Conservation (phyloP, 1,140 invertebrate species). For the Limonius californicus region DNA sequence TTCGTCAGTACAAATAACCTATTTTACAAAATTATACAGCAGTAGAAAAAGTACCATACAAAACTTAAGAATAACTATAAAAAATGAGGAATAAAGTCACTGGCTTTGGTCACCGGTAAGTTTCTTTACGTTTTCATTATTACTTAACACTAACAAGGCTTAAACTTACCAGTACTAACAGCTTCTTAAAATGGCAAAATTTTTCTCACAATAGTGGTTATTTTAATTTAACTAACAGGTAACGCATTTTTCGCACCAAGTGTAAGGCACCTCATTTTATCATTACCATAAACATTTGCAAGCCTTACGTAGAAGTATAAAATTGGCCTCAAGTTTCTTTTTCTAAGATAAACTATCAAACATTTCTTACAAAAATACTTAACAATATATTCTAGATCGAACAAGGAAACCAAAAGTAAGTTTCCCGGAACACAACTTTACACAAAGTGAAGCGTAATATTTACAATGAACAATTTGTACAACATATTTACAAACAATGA, state of each 20-base stretch:
- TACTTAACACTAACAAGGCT: conserved; percentile 5
- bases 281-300: background rate
- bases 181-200: conserved; percentile 2
- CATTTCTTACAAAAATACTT: conserved; percentile 4
- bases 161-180: background rate
- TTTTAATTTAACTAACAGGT: conserved; percentile 10
- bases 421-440: conserved; percentile 17
- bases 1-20: conserved; percentile 29
- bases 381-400: conserved; percentile 11
- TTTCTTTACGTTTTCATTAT: background rate
- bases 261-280: conserved; percentile 4
- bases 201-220: conserved; percentile 16
- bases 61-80: conserved; percentile 22
- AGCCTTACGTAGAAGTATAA: no score
- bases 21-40: conserved; percentile 8
- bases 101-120: conserved; percentile 20
- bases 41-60: conserved; percentile 21
- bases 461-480: conserved; percentile 37
- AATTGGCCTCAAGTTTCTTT: background rate
- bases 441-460: conserved; percentile 4
- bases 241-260: background rate
- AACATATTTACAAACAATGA: conserved; percentile 41
- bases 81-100: conserved; percentile 19
- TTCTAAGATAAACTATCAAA: conserved; percentile 10
- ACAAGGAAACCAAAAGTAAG: conserved; percentile 6